Base-by-base conservation (phyloP, 1,140 invertebrate genomes). In the Amphibalanus amphitrite region DNA sequence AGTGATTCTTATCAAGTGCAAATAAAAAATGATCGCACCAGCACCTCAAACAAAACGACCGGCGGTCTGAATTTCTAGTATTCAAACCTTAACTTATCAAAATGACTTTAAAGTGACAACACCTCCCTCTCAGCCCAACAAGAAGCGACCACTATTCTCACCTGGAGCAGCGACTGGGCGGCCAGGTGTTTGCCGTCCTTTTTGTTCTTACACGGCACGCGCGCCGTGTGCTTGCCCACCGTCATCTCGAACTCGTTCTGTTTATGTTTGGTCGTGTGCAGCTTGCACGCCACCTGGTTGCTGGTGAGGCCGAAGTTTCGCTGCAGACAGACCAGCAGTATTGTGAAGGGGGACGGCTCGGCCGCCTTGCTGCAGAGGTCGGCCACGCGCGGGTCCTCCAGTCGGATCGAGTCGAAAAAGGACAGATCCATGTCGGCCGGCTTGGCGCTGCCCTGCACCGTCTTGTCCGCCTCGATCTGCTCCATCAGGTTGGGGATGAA, bases 141-240 rank as follows among this genome's bases (percentile, higher is more conserved):
- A n/a, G n/a, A n/a, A n/a, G n/a, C n/a, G n/a, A n/a, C n/a, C n/a
- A n/a, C n/a, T n/a, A n/a, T n/a, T 17, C 72, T 10, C 33, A 72
- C 74, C 74, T 96, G 90, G 38, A 98, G 79, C 75, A 98, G 94
- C n/a, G 91, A 88, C 82, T 98, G 95, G 25, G 94, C 93, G 20
- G 95, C 95, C 76, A 91, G 82, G 79, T 98, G 95, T 80, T 98
- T 98, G n/a, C 95, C 95, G 77, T 95, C 94, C 76, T 93, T 87
- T 81, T 98, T 98, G 82, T 97, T 98, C 77, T 93, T 92, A 80
- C 94, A 97, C 15, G 87, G 79, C 28, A 93, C 90, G n/a, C 87
- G 88, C 8, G 90, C 90, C 25, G 86, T 88, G 77, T 97, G 93
- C 78, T 95, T 93, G 25, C 93, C 94, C 69, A 97, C 93, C 20